Conservation (phyloP, 2,113 vertebrate species). For the Lutjanus erythropterus region DNA sequence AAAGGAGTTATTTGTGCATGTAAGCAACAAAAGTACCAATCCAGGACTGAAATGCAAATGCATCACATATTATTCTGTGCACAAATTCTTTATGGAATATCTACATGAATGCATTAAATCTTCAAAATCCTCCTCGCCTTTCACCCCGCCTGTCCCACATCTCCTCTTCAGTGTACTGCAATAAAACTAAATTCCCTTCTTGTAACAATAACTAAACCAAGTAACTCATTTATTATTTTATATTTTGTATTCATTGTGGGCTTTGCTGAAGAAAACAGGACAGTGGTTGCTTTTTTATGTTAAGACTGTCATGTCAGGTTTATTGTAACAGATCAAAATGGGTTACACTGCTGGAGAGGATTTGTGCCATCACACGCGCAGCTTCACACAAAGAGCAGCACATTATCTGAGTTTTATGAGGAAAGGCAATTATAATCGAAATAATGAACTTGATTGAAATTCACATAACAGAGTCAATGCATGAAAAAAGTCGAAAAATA, state of each 20-base stretch:
- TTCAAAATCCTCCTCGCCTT: not conserved
- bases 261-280: constrained; percentile 26
- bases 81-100: not conserved
- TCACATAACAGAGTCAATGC: not conserved
- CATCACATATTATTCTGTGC: not conserved
- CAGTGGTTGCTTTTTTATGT: constrained; percentile 15
- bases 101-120: constrained; percentile 14
- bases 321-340: constrained; percentile 33
- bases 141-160: not conserved
- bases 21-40: not conserved
- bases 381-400: constrained; percentile 46
- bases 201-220: constrained; percentile 1
- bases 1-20: not conserved
- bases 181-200: constrained; percentile 5
- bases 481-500: constrained; percentile 37
- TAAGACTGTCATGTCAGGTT: constrained; percentile 21
- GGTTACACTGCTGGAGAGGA: not conserved
- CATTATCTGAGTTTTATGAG: constrained; percentile 23
- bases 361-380: constrained; percentile 13
- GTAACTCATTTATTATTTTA: constrained; percentile 46
- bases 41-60: not conserved
- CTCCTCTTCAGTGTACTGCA: not conserved
- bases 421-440: constrained; percentile 51
- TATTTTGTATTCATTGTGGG: constrained; percentile 20
- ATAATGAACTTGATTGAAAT: constrained; percentile 30